Base-by-base conservation (phyloP, 2,888 invertebrate species). In the Mechanitis messenoides region DNA sequence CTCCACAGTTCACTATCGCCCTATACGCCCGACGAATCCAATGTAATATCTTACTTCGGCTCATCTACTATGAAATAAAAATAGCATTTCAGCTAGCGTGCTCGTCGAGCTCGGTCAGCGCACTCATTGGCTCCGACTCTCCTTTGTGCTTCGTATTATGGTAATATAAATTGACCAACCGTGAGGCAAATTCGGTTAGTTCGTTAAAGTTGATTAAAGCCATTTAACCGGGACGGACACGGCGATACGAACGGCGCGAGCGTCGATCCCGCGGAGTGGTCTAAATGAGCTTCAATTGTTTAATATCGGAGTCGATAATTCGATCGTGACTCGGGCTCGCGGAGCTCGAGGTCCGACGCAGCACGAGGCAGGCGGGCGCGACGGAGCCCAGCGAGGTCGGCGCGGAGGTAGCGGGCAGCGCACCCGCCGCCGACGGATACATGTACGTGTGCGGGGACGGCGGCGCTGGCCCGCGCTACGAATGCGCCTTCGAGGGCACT, bases 111-210 rank as follows among this genome's bases (percentile, higher is more conserved):
- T 72, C 77, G 71, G 73, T 72, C 80, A 73, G 74, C 67, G 74
- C 75, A 74, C 75, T 74, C 83, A 88, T 89, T 88, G 89, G 88
- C 74, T 78, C 77, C 58, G 68, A 74, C 69, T 68, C 68, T 70
- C 67, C 71, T 71, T 78, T 73, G 73, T 72, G 72, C 72, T 72
- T 72, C 79, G 80, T 84, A 87, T 88, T 87, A 90, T 90, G 84
- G 85, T 87, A 90, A 90, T 91, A 91, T 91, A 91, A 90, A 90
- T 90, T 90, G 91, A 86, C 90, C 90, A 90, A 91, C 90, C 87
- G 86, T 80, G 83, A 87, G 81, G 78, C 87, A 86, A 89, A 88
- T 87, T 89, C 84, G 84, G 88, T 90, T 90, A 91, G 90, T 91
- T 90, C 87, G 90, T 89, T 90, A 90, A 89, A 87, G 90, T 85